Evolutionary conservation across 2,113 vertebrate species (phyloP).

Genomic region (Oceanodroma tethys): DNA sequence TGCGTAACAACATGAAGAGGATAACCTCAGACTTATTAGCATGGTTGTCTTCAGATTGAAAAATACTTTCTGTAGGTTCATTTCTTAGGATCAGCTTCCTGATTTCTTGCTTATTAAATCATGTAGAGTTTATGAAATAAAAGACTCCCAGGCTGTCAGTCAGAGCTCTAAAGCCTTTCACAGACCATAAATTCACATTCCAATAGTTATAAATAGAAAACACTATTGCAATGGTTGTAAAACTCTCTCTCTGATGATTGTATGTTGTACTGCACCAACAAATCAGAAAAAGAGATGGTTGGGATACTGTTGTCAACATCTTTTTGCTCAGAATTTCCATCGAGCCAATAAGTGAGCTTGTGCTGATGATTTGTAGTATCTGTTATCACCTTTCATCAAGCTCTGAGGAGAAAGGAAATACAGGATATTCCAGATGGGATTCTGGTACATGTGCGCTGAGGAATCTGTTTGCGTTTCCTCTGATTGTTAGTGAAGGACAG

Average conservation of each 20-base stretch:
- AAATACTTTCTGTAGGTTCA: constrained; percentile 4
- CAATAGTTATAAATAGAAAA: constrained; percentile 49
- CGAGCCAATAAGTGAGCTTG: constrained; percentile 52
- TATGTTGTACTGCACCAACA: constrained; percentile 22
- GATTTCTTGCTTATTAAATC: constrained; percentile 43
- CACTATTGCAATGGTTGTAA: constrained; percentile 18
- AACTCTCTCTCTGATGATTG: neutral
- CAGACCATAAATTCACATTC: constrained; percentile 62
- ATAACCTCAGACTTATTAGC: neutral
- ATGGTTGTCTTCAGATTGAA: neutral
- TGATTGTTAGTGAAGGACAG: constrained; percentile 71
- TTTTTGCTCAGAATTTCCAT: constrained; percentile 55
- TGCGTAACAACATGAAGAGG: neutral
- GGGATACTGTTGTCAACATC: constrained; percentile 49
- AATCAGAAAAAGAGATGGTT: constrained; percentile 39
- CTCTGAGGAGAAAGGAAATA: constrained; percentile 66
- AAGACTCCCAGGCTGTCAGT: constrained; percentile 44
- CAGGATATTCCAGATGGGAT: constrained; percentile 68
- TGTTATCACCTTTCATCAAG: constrained; percentile 69
- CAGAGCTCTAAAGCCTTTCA: constrained; percentile 33
- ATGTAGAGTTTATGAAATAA: constrained; percentile 21
- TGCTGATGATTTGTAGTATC: constrained; percentile 58
- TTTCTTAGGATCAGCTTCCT: constrained; percentile 15
- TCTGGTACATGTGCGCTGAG: constrained; percentile 52
- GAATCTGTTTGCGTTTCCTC: constrained; percentile 72